phyloP scores from a whole-genome alignment of 2,113 vertebrate species.

The Seriola quinqueradiata region DNA sequence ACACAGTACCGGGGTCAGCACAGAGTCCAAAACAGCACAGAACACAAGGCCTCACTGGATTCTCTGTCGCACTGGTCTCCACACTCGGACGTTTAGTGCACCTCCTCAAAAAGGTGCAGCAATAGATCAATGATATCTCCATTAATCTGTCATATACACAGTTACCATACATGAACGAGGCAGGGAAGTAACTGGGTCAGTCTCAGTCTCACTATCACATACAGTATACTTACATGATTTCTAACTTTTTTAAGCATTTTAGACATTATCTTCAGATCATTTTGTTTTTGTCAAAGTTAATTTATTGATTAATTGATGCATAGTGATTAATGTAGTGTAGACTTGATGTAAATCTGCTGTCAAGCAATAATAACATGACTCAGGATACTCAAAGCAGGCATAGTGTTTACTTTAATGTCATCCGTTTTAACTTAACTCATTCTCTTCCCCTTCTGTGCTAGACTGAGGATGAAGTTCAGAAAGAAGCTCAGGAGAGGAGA shows the following conservation, averaged over 20 bases:
- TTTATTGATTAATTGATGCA: neutral
- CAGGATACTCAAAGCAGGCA: neutral
- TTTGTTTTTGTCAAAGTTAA: neutral
- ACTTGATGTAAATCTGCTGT: neutral
- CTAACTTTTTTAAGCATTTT: too few species aligned
- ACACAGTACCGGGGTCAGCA: constrained; percentile 42
- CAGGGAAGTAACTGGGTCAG: neutral
- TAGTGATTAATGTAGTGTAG: neutral
- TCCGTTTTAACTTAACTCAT: neutral
- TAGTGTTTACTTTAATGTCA: neutral
- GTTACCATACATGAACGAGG: neutral
- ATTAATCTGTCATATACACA: neutral
- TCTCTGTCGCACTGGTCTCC: constrained; percentile 90
- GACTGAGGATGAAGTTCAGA: constrained; percentile 85
- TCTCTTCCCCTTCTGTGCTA: constrained; percentile 55
- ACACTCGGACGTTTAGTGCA: constrained; percentile 88
- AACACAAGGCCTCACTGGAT: constrained; percentile 87
- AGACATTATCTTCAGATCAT: neutral
- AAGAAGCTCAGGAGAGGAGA: constrained; percentile 80
- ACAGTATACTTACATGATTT: too few species aligned
- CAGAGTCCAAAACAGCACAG: constrained; percentile 53
- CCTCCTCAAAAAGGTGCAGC: constrained; percentile 88
- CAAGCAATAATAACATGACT: neutral
- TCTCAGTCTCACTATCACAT: neutral
- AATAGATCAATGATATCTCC: neutral